Conservation (phyloP, 2,797 vertebrate species). For the Ptychobarbus kaznakovi region DNA sequence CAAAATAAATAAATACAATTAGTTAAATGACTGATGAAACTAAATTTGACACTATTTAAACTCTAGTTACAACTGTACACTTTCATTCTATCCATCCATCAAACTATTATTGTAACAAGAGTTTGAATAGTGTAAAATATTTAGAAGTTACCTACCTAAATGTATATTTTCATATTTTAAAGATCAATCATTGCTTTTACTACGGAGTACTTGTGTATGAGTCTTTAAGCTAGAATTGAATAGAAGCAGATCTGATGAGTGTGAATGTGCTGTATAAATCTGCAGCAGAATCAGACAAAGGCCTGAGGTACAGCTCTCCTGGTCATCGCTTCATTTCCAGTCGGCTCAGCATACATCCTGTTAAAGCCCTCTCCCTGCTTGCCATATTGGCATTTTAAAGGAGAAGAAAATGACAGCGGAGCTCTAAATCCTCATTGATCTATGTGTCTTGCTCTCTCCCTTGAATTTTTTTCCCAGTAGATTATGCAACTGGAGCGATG, state of each 20-base stretch:
- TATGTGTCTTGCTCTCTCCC: slow-evolving; percentile 33
- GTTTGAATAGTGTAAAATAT: not conserved
- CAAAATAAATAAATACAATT: no score
- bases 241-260: not conserved
- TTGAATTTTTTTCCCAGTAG: slow-evolving; percentile 63
- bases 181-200: not conserved
- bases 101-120: no score
- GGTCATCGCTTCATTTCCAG: slow-evolving; percentile 60
- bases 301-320: slow-evolving; percentile 57
- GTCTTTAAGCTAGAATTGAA: not conserved
- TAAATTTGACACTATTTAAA: no score
- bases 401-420: slow-evolving; percentile 75
- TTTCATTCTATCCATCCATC: no score
- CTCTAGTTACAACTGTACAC: no score
- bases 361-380: slow-evolving; percentile 61
- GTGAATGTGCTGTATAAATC: not conserved
- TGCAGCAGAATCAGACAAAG: slow-evolving; percentile 28
- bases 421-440: slow-evolving; percentile 78
- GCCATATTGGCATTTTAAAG: slow-evolving; percentile 70
- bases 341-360: slow-evolving; percentile 59
- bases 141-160: not conserved
- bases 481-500: slow-evolving; percentile 76
- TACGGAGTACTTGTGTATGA: not conserved
- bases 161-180: not conserved
- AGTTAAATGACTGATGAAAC: no score